Evolutionary conservation across 37 sponge, comb jelly and placozoan genomes (phyloP), one percentile per base, ranked within the genome.

Genomic region (Amphimedon queenslandica): DNA sequence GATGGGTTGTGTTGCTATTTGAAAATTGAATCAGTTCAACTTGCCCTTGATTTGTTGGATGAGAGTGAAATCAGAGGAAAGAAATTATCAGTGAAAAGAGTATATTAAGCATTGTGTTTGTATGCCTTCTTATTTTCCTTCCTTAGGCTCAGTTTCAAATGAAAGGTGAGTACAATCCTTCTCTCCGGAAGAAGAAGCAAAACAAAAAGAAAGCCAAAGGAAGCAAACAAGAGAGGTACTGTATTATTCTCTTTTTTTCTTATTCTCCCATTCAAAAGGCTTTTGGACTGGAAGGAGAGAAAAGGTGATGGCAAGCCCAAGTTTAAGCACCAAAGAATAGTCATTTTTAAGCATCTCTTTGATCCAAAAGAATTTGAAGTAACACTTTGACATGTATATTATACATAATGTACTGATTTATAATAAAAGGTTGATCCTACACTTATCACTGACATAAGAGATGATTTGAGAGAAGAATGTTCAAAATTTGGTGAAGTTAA

Each of bases 1-100:
- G 99, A 98, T 66, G 99, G 90, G 1, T 72, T 79, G 32, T 94
- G 94, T 66, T 91, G 92, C 60, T 98, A 94, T 77, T 70, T 94
- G 1, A 98, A 91, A 89, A 42, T 67, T 20, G 96, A 96, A 73
- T 96, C 96, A 2, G 84, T 96, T 6, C 74, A 73, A 3, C 74
- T 96, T 42, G 93, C 90, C n/a, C 58, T 96, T 4, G 84, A 96
- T 63, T 55, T 96, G 53, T 67, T 96, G 40, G 42, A 96, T 66
- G 80, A 74, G 39, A 79, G 79, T 30, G 37, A 24, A 1, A 40
- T 66, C 27, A 56, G 66, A 42, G 87, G 74, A 13, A 64, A 53
- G 34, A 81, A 37, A n/a, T 58, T 93, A 33, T 53, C 66, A 37
- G 87, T 89, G 42, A 77, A 92, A 55, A 60, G 47, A 55, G 94